Evolutionary conservation across 1,140 invertebrate species (phyloP).

Genomic region (Pseudobourletiella spinata): DNA sequence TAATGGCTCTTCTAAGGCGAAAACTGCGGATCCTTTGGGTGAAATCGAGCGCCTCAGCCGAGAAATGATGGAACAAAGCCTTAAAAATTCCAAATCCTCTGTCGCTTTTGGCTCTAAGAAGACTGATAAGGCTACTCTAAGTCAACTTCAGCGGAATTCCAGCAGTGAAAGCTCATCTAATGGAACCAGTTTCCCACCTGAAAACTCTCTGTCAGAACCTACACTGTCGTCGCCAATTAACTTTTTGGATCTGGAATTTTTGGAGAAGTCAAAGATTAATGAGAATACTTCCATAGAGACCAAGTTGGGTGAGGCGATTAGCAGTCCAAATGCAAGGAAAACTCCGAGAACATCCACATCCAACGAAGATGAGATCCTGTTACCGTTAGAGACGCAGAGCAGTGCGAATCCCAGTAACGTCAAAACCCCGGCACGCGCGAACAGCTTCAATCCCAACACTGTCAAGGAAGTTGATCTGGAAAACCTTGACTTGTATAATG

Average conservation of each 20-base stretch:
- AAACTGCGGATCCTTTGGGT: slow-evolving; percentile 16
- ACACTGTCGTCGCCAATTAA: not conserved
- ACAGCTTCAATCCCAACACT: slow-evolving; percentile 10
- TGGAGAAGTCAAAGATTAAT: slow-evolving; percentile 15
- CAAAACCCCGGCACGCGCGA: not conserved
- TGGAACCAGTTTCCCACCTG: not conserved
- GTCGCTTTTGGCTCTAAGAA: slow-evolving; percentile 1
- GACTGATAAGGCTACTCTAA: slow-evolving; percentile 28
- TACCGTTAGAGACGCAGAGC: slow-evolving; percentile 10
- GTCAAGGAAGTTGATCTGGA: slow-evolving; percentile 31
- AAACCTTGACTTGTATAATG: slow-evolving; percentile 29
- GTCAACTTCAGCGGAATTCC: slow-evolving; percentile 19
- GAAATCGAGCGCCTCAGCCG: slow-evolving; percentile 17
- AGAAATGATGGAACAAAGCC: not conserved
- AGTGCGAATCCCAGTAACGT: not conserved
- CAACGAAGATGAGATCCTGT: slow-evolving; percentile 29
- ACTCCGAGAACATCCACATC: slow-evolving; percentile 1
- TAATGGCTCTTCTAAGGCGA: not conserved
- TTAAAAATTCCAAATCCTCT: not conserved
- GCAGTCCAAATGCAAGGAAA: not conserved
- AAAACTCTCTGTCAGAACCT: not conserved
- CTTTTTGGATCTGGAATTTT: slow-evolving; percentile 27
- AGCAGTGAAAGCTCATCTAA: not conserved
- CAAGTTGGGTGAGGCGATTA: not conserved
- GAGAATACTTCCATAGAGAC: not conserved